Evolutionary conservation across 2,113 vertebrate genomes (phyloP), one percentile per base, ranked within the genome.

Genomic region (Cyanoliseus patagonus): DNA sequence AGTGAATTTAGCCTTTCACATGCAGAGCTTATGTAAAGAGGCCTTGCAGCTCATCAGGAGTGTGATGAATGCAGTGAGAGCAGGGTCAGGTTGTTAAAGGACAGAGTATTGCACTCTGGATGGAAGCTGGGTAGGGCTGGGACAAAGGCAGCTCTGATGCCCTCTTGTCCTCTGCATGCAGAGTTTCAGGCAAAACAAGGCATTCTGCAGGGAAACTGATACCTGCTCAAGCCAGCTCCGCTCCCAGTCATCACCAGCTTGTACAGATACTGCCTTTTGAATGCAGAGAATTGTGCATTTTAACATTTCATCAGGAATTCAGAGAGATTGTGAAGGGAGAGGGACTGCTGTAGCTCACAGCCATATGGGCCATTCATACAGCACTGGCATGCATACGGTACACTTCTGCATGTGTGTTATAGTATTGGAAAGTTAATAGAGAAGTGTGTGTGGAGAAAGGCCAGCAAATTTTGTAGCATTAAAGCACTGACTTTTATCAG

Each of bases 341-440:
- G 49, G 11, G 19, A 9, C n/a, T 67, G 30, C 30, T 67, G 31
- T 23, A 78, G 66, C 12, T 74, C 23, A 18, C 18, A 41, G 46
- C 57, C 16, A 2, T 6, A 24, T 44, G 35, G 11, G 10, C 47
- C 49, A 86, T 88, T 70, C 47, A 10, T 24, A 46, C 13, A 39
- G 30, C 37, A 24, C 47, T 35, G 16, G 42, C 8, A 3, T 23
- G 11, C 18, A 3, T 44, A 8, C 16, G 11, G 33, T 62, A 20
- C 13, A 4, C 37, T 81, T 42, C 2, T 17, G 13, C n/a, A 25
- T 3, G 0, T 13, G 5, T 64, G 37, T 24, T 1, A 0, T 33
- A 14, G 22, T 75, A 24, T 5, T 46, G 41, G 7, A 20, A 75
- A 4, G 6, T 47, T 61, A 37, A n/a, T 16, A 61, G 41, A 57